A percentile compares a stretch with the other conserved stretches of the same genome.
phyloP scores from a whole-genome alignment of 92 coral and sea anemone species.

The Isaurus tuberculatus region DNA sequence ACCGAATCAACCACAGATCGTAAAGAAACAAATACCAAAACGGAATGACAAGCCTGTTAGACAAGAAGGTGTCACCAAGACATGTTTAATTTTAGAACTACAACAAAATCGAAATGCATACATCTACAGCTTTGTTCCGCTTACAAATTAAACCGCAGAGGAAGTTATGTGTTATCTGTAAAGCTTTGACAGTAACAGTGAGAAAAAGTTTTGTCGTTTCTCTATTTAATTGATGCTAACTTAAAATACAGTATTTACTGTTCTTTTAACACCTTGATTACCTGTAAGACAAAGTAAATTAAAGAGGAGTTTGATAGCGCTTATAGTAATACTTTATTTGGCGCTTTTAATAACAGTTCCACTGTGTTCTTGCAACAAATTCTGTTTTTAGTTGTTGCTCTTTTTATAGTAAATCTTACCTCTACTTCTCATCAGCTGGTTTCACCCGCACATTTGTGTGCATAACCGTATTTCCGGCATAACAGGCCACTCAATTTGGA shows the following conservation, averaged over 20 bases:
- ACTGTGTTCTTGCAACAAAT: neutral
- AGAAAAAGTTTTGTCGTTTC: neutral
- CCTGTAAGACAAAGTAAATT: neutral
- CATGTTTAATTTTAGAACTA: neutral
- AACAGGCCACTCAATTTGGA: constrained; percentile 23
- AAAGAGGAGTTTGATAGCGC: neutral
- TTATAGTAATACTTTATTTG: neutral
- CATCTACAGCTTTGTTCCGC: neutral
- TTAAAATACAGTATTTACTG: neutral
- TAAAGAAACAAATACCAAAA: neutral
- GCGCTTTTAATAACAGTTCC: neutral
- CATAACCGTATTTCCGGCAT: constrained; percentile 40
- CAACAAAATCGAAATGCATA: constrained; percentile 5
- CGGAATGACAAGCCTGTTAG: neutral
- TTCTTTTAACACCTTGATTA: neutral
- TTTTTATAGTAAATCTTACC: constrained; percentile 26
- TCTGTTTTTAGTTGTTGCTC: constrained; percentile 7
- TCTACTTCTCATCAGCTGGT: constrained; percentile 15
- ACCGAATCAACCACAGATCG: neutral
- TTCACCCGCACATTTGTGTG: constrained; percentile 19
- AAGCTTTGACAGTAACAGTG: neutral
- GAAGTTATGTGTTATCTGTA: no score
- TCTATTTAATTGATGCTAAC: neutral
- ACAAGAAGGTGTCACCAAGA: neutral
- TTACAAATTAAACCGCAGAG: neutral